Conservation (phyloP, 2,113 vertebrate genomes). For the Pygoscelis antarcticus region DNA sequence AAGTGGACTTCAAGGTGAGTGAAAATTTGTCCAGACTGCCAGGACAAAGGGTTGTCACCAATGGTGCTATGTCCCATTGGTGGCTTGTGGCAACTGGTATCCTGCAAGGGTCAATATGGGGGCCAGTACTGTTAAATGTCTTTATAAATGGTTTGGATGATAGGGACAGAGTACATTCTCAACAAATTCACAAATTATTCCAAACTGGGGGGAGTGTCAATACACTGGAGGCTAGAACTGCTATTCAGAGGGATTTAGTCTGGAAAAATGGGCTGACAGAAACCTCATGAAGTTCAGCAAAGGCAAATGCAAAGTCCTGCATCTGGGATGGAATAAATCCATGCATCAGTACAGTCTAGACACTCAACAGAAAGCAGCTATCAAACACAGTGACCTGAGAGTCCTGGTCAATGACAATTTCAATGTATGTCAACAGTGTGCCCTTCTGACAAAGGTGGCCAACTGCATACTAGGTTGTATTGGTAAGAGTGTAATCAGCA, state of each 20-base stretch:
- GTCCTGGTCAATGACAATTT: background rate
- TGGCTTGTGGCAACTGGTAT: background rate
- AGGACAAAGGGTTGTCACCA: background rate
- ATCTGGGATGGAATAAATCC: background rate
- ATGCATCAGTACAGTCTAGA: background rate
- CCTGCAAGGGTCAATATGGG: background rate
- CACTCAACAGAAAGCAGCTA: background rate
- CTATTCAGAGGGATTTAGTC: background rate
- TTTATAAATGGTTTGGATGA: background rate
- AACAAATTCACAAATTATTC: background rate
- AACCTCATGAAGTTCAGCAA: background rate
- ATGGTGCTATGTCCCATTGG: too few species aligned
- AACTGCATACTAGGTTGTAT: background rate
- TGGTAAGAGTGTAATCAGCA: background rate
- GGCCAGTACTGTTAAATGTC: background rate
- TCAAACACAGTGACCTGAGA: background rate
- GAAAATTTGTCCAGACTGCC: background rate
- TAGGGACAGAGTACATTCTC: background rate
- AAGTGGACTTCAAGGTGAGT: background rate
- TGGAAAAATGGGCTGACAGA: background rate
- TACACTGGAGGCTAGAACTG: background rate
- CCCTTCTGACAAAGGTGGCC: background rate
- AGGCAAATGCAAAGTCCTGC: background rate
- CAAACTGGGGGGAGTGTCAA: background rate
- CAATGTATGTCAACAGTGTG: background rate